Percentiles rank a stretch among this genome's conserved stretches.
Conservation (phyloP, 2,113 vertebrate genomes). For the Calyptomena viridis region DNA sequence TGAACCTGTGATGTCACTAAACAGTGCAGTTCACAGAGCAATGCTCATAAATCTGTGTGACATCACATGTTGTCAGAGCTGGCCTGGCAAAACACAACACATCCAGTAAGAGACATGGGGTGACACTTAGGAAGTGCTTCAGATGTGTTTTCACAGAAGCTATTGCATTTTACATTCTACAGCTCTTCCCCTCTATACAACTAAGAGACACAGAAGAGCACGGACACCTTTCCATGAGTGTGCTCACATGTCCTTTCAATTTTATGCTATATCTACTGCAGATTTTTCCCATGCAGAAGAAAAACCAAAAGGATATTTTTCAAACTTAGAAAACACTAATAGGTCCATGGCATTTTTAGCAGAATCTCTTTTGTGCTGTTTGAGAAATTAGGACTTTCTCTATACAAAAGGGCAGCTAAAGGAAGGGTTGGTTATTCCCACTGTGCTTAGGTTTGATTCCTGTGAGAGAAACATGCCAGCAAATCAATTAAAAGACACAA, state of each 20-base stretch:
- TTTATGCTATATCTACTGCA: not conserved
- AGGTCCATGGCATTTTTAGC: not conserved
- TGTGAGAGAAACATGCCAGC: not conserved
- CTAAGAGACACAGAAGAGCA: not conserved
- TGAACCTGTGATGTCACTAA: not conserved
- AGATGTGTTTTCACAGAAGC: not conserved
- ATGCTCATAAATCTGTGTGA: not conserved
- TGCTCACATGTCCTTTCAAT: not conserved
- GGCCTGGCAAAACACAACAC: not conserved
- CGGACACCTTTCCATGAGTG: not conserved
- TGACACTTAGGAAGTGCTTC: not conserved
- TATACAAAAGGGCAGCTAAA: not conserved
- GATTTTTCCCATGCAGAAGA: not conserved
- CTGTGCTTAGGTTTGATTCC: not conserved
- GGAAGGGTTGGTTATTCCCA: not conserved
- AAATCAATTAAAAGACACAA: not conserved
- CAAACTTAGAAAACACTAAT: not conserved
- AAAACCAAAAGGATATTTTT: not conserved
- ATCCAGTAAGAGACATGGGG: fast-evolving
- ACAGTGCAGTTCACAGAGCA: not conserved
- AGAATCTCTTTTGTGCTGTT: not conserved
- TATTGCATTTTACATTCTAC: not conserved
- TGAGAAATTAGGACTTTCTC: not conserved
- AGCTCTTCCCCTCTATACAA: not conserved
- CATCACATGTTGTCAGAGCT: not conserved